Base-by-base conservation (phyloP, 2,797 vertebrate species). In the Micropoecilia bifurca region DNA sequence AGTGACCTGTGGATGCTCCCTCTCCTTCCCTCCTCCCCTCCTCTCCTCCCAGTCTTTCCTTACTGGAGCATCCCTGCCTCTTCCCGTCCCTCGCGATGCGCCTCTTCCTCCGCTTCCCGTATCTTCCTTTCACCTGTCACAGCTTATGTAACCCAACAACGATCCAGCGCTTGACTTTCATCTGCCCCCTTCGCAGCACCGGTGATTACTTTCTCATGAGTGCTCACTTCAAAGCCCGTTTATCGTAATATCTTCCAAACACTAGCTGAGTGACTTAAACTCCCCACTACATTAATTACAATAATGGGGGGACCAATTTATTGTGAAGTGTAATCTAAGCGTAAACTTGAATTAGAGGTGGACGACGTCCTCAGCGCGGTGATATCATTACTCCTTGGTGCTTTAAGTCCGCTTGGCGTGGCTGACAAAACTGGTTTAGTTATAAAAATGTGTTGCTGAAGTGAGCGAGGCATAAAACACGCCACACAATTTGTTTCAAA, bases 111-210 rank as follows among this genome's bases (percentile, higher is more conserved):
- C n/a, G 41, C 69, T 75, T 55, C 74, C 71, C 59, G 10, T 43
- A 76, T 80, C 75, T 69, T 75, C 75, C 43, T 55, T 80, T 72
- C 83, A 90, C 88, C 85, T 91, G 84, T 80, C 82, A 79, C 72
- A 80, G 86, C 73, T 88, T 92, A 90, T 80, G 74, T 90, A 90
- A 92, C 81, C 82, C 43, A 57, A 74, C 84, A 91, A 79, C 83
- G 43, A 77, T 75, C 74, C 71, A 68, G 74, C 77, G 77, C 82
- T 84, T 87, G 85, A 88, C 85, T 80, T 86, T 78, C 50, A n/a
- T 76, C 73, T 76, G 80, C 75, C 73, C 25, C 66, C 61, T 71
- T 86, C 73, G 87, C 73, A 76, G 84, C 83, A 74, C 63, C 73
- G 82, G 83, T 77, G 76, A 91, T 87, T 85, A 85, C 73, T 59